Conservation (phyloP, 1,140 invertebrate genomes). For the Elymnias hypermnestra region DNA sequence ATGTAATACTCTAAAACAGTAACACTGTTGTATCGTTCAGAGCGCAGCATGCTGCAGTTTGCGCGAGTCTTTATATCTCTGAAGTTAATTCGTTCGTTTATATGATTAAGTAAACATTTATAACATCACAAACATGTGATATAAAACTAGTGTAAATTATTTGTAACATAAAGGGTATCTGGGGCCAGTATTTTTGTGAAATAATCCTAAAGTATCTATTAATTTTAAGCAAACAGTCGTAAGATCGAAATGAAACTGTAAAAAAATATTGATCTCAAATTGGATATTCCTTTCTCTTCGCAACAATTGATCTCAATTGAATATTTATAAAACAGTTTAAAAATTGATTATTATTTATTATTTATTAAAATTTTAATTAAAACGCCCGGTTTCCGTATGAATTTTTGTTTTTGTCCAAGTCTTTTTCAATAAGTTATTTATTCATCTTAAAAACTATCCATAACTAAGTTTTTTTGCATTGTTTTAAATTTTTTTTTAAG, state of each 20-base stretch:
- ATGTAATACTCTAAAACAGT: too few relatives aligned
- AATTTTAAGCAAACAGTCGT: background rate
- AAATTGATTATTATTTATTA: too few relatives aligned
- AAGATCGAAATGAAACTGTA: slow-evolving; percentile 6
- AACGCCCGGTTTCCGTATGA: too few relatives aligned
- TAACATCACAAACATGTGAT: background rate
- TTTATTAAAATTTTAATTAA: background rate
- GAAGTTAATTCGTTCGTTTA: background rate
- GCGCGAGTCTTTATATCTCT: background rate
- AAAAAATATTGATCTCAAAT: slow-evolving; percentile 47
- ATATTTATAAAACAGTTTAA: too few relatives aligned
- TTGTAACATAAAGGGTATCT: slow-evolving; percentile 18
- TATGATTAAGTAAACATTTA: background rate
- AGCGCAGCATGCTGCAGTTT: background rate
- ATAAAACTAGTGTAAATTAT: slow-evolving; percentile 14
- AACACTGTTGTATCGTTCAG: too few relatives aligned
- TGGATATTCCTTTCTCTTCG: slow-evolving; percentile 41
- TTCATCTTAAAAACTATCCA: too few relatives aligned
- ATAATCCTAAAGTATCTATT: slow-evolving; percentile 30
- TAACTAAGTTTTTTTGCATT: too few relatives aligned
- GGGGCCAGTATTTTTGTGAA: slow-evolving; percentile 61
- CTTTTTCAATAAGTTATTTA: too few relatives aligned
- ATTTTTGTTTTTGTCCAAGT: too few relatives aligned
- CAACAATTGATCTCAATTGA: slow-evolving; percentile 45
- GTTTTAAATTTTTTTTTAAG: too few relatives aligned